These are phyloP conservation scores for Pitangus sulphuratus DNA, from an alignment of 2,797 vertebrate species.

Conservation along the genomic window DNA sequence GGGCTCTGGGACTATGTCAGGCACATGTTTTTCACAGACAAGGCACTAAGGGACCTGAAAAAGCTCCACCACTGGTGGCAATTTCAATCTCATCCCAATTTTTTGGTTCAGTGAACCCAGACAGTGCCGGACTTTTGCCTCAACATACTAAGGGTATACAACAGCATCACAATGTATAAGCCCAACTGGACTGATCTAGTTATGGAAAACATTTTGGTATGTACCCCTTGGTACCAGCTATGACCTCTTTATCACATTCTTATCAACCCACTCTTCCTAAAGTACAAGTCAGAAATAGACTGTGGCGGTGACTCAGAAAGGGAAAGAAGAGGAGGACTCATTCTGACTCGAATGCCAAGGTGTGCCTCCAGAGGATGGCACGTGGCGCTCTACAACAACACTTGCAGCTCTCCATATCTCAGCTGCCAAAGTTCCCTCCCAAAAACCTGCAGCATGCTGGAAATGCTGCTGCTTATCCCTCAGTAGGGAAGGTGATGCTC, in stretches of 20 bases:
- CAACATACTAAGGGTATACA: background rate
- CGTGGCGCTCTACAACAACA: background rate
- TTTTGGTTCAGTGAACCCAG: background rate
- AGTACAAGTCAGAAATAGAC: constrained; percentile 34
- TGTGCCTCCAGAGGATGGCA: background rate
- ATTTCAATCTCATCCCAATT: background rate
- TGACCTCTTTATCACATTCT: constrained; percentile 21
- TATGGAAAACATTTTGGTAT: background rate
- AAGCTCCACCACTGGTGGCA: background rate
- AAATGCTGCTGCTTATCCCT: background rate
- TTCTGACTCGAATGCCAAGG: constrained; percentile 11
- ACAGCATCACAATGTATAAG: background rate
- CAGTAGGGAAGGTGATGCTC: background rate
- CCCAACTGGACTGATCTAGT: background rate
- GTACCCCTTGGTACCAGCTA: background rate
- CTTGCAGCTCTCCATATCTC: background rate
- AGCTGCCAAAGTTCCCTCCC: background rate
- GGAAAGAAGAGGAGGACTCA: background rate
- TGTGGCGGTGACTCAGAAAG: constrained; percentile 50
- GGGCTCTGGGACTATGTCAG: background rate
- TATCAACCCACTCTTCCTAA: background rate
- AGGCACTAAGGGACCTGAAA: background rate
- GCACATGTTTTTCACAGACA: background rate
- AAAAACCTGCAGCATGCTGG: background rate
- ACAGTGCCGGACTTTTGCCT: background rate